A percentile compares a stretch with the other conserved stretches of the same genome.
Evolutionary conservation across 2,888 invertebrate species (phyloP).

Genomic region (Stictocephala bisonia): DNA sequence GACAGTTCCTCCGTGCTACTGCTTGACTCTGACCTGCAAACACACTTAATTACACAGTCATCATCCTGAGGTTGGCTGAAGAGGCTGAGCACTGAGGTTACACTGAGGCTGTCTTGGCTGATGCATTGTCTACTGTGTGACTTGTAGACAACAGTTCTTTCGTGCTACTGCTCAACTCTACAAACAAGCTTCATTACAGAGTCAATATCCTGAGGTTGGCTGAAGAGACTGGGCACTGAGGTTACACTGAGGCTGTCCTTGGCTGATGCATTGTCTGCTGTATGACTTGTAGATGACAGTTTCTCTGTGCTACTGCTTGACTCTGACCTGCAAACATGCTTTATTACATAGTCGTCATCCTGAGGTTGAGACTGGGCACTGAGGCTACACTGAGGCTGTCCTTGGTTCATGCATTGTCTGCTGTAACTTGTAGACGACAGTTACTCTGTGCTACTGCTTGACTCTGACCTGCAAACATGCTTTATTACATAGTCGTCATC

Average conservation of each 20-base stretch:
- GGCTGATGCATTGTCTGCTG: slow-evolving; percentile 37
- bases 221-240: slow-evolving; percentile 50
- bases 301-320: slow-evolving; percentile 57
- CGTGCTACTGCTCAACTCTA: slow-evolving; percentile 55
- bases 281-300: slow-evolving; percentile 52
- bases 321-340: slow-evolving; percentile 32
- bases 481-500: slow-evolving; percentile 10
- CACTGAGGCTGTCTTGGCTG: too few relatives aligned
- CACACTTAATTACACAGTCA: too few relatives aligned
- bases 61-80: slow-evolving; percentile 41
- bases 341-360: too few relatives aligned
- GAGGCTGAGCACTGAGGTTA: too few relatives aligned
- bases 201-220: slow-evolving; percentile 48
- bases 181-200: too few relatives aligned
- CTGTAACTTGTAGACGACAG: slow-evolving; percentile 50
- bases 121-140: slow-evolving; percentile 42
- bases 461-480: slow-evolving; percentile 25
- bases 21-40: slow-evolving; percentile 50
- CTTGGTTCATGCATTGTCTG: slow-evolving; percentile 38
- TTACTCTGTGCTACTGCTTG: slow-evolving; percentile 56
- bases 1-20: slow-evolving; percentile 57
- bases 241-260: slow-evolving; percentile 54
- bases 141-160: slow-evolving; percentile 55
- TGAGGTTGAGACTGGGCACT: slow-evolving; percentile 45
- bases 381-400: slow-evolving; percentile 55